These are phyloP conservation scores for Sympetrum striolatum DNA, from an alignment of 2,888 invertebrate genomes.

Conservation along the genomic window DNA sequence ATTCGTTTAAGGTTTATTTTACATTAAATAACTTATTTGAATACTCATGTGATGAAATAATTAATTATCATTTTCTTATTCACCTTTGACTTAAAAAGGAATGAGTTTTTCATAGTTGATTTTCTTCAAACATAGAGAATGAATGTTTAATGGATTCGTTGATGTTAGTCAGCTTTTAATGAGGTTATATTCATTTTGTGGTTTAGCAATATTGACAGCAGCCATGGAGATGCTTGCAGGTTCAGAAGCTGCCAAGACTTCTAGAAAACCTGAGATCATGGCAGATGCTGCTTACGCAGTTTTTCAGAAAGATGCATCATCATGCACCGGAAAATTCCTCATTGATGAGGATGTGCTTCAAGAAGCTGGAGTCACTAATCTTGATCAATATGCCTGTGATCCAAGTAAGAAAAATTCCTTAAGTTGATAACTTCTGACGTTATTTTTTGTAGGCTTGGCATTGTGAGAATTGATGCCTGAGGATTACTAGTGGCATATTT, in stretches of 20 bases:
- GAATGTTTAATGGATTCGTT: constrained; percentile 2
- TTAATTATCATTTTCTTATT: no score
- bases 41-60: no score
- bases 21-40: no score
- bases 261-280: constrained; percentile 84
- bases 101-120: background rate
- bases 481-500: no score
- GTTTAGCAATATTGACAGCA: constrained; percentile 86
- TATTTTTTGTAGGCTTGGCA: background rate
- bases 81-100: no score
- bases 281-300: constrained; percentile 90
- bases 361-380: constrained; percentile 80
- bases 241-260: constrained; percentile 67
- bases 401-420: constrained; percentile 65
- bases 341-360: constrained; percentile 89
- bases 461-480: no score
- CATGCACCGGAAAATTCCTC: constrained; percentile 85
- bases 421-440: background rate
- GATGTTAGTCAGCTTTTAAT: background rate
- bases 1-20: no score
- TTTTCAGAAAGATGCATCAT: constrained; percentile 76
- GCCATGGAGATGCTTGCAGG: constrained; percentile 89
- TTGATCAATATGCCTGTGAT: constrained; percentile 83
- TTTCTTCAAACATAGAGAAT: background rate
- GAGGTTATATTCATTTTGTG: constrained; percentile 43